Percentiles rank a stretch among this genome's conserved stretches.
These are phyloP conservation scores for Zoanthus gigantus DNA, from an alignment of 92 coral and sea anemone genomes.

Conservation along the genomic window DNA sequence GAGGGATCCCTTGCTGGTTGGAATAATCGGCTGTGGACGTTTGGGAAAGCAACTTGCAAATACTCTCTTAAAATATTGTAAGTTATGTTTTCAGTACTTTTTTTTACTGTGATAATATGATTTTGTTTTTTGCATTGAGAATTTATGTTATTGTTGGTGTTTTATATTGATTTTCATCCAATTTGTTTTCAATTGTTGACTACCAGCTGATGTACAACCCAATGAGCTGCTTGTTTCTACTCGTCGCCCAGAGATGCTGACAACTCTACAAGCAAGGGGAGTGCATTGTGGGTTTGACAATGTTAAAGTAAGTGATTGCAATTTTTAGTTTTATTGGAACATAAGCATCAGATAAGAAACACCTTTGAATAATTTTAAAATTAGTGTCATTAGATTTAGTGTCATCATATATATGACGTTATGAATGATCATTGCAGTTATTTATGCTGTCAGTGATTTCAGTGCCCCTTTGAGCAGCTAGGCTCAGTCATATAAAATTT, in stretches of 20 bases:
- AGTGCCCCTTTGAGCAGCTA: too few species aligned
- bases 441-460: too few species aligned
- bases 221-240: conserved; percentile 88
- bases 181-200: not conserved
- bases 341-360: not conserved
- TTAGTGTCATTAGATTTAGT: too few species aligned
- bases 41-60: conserved; percentile 93
- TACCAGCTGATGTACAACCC: conserved; percentile 85
- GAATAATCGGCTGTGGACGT: conserved; percentile 97
- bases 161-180: not conserved
- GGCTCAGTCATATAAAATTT: too few species aligned
- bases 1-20: conserved; percentile 88
- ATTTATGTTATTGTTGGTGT: not conserved
- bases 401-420: too few species aligned
- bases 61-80: conserved; percentile 85
- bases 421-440: too few species aligned
- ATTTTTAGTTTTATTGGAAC: not conserved
- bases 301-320: conserved; percentile 65
- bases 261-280: conserved; percentile 81
- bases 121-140: not conserved
- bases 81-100: conserved; percentile 29
- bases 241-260: conserved; percentile 91
- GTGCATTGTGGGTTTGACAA: conserved; percentile 96
- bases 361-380: too few species aligned
- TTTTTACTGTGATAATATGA: not conserved